A percentile compares a stretch with the other conserved stretches of the same genome.
Evolutionary conservation across 2,888 invertebrate genomes (phyloP).

Genomic region (Pachycephus smyrnensis): DNA sequence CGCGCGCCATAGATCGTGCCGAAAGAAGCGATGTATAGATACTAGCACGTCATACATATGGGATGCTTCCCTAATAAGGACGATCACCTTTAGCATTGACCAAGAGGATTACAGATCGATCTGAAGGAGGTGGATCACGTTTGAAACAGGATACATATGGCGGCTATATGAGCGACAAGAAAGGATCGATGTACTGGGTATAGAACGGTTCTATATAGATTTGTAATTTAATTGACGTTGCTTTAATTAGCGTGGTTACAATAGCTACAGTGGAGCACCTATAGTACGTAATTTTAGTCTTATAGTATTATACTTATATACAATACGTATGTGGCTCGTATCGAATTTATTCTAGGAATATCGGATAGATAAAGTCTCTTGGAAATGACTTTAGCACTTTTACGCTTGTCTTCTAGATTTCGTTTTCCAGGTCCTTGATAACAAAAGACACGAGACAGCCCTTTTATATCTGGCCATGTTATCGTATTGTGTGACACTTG

Average conservation of each 20-base stretch:
- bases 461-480: slow-evolving; percentile 32
- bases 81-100: slow-evolving; percentile 39
- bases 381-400: not conserved
- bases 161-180: not conserved
- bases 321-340: not conserved
- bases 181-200: not conserved
- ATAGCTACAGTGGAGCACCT: slow-evolving; percentile 5
- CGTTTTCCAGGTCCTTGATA: slow-evolving; percentile 18
- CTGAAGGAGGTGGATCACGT: not conserved
- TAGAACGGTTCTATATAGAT: not conserved
- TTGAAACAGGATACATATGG: not conserved
- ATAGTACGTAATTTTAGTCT: not conserved
- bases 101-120: slow-evolving; percentile 21
- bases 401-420: not conserved
- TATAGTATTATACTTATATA: not conserved
- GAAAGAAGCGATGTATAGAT: not conserved
- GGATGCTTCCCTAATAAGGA: slow-evolving; percentile 35
- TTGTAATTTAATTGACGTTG: slow-evolving; percentile 8
- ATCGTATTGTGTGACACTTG: slow-evolving; percentile 47
- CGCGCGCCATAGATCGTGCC: not conserved
- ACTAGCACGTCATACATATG: slow-evolving; percentile 27
- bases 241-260: slow-evolving; percentile 23
- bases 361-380: not conserved
- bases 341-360: not conserved
- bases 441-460: slow-evolving; percentile 37